phyloP scores from a whole-genome alignment of 2,113 vertebrate species.

The Monopterus albus region DNA sequence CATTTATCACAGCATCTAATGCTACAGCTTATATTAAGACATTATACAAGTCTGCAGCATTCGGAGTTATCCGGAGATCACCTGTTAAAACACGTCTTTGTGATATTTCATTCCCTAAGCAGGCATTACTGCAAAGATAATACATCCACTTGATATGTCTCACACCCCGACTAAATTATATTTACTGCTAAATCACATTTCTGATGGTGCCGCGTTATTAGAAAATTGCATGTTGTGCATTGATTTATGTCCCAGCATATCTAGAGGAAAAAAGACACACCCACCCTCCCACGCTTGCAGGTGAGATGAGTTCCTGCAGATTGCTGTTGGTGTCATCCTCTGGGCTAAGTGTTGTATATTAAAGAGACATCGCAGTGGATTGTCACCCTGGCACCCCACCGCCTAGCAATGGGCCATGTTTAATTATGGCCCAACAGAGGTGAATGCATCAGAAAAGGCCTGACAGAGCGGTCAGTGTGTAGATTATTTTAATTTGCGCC shows the following conservation, averaged over 20 bases:
- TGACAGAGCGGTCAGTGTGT: slow-evolving; percentile 88
- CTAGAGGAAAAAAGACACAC: slow-evolving; percentile 45
- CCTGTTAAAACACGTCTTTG: slow-evolving; percentile 65
- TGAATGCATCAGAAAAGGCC: slow-evolving; percentile 80
- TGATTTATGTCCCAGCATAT: slow-evolving; percentile 81
- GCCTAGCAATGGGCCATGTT: slow-evolving; percentile 76
- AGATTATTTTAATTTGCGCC: slow-evolving; percentile 99
- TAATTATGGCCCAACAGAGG: slow-evolving; percentile 80
- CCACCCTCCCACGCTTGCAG: slow-evolving; percentile 66
- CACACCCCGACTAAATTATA: slow-evolving; percentile 79
- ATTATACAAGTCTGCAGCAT: slow-evolving; percentile 43
- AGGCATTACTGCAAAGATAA: slow-evolving; percentile 71
- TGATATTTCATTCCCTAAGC: slow-evolving; percentile 69
- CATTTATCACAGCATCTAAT: slow-evolving; percentile 48
- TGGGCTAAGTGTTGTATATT: slow-evolving; percentile 82
- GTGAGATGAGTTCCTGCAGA: slow-evolving; percentile 80
- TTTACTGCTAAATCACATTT: slow-evolving; percentile 83
- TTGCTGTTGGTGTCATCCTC: slow-evolving; percentile 81
- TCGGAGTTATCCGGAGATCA: slow-evolving; percentile 64
- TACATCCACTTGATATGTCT: slow-evolving; percentile 78
- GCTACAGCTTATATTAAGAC: slow-evolving; percentile 51
- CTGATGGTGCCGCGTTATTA: slow-evolving; percentile 74
- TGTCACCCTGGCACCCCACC: slow-evolving; percentile 68
- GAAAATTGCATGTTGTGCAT: slow-evolving; percentile 76
- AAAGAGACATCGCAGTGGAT: slow-evolving; percentile 77